Evolutionary conservation across 2,888 invertebrate genomes (phyloP), one percentile per base, ranked within the genome.

Genomic region (Pristionchus entomophagus): DNA sequence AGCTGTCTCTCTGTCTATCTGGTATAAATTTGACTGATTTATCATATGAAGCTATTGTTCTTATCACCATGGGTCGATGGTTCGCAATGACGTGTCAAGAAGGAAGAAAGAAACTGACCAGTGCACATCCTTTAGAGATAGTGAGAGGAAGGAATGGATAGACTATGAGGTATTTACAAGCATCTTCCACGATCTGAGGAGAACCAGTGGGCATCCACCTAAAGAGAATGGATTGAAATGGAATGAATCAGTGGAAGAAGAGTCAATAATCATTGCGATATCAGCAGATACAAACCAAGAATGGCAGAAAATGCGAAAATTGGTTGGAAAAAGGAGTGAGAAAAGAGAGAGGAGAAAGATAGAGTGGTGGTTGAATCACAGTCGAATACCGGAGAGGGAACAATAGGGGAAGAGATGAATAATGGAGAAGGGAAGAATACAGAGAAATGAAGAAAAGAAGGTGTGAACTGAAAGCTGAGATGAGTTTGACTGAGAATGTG

Each of bases 101-200:
- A 14, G 32, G 29, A 62, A 22, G 53, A 32, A 69, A 41, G 19
- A 32, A 29, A 84, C 84, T 69, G 19, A 84, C 84, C 22, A 45
- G 26, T 2, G 69, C 19, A 26, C 17, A 32, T 17, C 41, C 26
- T 35, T 84, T 84, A 19, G 84, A 49, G 10, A 73, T 53, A 22
- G 84, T 84, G 19, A 73, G 69, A 17, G 84, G 84, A 10, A 53
- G 53, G 26, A 84, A 84, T n/a, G 84, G 84, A 38, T 84, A 84
- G 51, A 84, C 73, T 0, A 84, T 32, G 53, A 84, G 84, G 35
- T 84, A 84, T 51, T 84, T 84, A 35, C 32, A 41, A 5, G 53
- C n/a, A n/a, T 84, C 53, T 26, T 84, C 73, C 10, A 26, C 51
- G 29, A 59, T 51, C 14, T 38, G 41, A 38, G 69, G 69, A 69